Conservation (phyloP, 1,140 invertebrate species). For the Lordiphosa collinella region DNA sequence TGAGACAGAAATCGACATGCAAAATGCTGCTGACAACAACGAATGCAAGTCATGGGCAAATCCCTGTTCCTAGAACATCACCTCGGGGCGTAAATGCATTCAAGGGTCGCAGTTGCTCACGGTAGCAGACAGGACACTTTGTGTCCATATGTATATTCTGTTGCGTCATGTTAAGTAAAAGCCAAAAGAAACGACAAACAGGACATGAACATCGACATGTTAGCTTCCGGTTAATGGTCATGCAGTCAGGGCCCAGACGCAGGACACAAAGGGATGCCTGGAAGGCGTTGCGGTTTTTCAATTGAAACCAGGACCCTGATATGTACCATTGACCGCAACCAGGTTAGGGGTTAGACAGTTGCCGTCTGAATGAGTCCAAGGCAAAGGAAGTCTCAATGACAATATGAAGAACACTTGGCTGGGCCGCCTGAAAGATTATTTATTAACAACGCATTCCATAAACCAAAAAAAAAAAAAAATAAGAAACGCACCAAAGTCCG, state of each 20-base stretch:
- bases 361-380: not conserved
- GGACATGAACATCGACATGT: constrained; percentile 42
- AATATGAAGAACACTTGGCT: not conserved
- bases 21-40: constrained; percentile 35
- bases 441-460: constrained; percentile 36
- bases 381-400: constrained; percentile 10
- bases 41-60: constrained; percentile 40
- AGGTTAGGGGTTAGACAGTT: not conserved
- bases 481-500: constrained; percentile 34
- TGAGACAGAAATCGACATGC: constrained; percentile 36
- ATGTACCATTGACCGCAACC: constrained; percentile 40
- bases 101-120: constrained; percentile 9
- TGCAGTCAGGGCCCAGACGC: not conserved
- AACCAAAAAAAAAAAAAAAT: constrained; percentile 15
- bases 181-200: constrained; percentile 40
- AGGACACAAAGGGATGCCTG: constrained; percentile 33
- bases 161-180: constrained; percentile 77
- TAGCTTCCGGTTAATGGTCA: constrained; percentile 56
- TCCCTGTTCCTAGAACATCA: constrained; percentile 38
- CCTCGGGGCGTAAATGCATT: constrained; percentile 49
- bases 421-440: constrained; percentile 11
- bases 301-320: constrained; percentile 36
- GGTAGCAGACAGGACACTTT: constrained; percentile 54
- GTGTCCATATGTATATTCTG: constrained; percentile 40
- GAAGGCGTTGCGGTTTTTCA: constrained; percentile 50